A percentile compares a stretch with the other conserved stretches of the same genome.
Conservation (phyloP, 2,888 invertebrate species). For the Rhagonycha lutea region DNA sequence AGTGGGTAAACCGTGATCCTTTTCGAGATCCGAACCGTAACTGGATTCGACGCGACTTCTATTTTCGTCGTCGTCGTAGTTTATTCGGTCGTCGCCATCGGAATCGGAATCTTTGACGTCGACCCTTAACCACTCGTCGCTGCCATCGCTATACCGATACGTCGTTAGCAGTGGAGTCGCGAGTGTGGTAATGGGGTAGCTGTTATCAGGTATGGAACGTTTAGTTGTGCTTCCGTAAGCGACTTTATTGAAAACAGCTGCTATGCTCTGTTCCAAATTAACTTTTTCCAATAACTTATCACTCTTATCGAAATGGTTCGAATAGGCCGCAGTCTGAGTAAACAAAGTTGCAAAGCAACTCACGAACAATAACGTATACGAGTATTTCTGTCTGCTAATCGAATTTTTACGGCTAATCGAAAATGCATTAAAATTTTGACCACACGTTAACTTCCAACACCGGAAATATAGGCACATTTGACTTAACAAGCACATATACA, state of each 20-base stretch:
- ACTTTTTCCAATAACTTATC: conserved; percentile 60
- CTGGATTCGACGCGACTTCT: conserved; percentile 44
- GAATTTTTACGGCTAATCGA: not conserved
- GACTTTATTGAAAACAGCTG: conserved; percentile 71
- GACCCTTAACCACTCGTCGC: conserved; percentile 53
- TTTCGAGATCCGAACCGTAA: conserved; percentile 73
- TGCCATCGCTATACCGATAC: conserved; percentile 55
- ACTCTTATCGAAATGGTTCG: conserved; percentile 51
- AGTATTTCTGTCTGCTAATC: not conserved
- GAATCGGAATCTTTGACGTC: conserved; percentile 44
- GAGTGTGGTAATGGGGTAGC: conserved; percentile 65
- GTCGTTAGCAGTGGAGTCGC: conserved; percentile 67
- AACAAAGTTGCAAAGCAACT: conserved; percentile 6
- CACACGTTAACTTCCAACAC: conserved; percentile 18
- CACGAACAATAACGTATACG: conserved; percentile 10
- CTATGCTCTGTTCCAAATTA: conserved; percentile 67
- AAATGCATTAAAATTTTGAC: conserved; percentile 3
- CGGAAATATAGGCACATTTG: conserved; percentile 50
- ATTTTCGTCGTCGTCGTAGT: conserved; percentile 38
- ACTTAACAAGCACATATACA: conserved; percentile 46
- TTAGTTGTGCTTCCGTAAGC: conserved; percentile 73
- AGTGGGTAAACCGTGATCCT: conserved; percentile 75
- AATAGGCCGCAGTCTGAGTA: conserved; percentile 35
- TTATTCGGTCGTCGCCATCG: conserved; percentile 12
- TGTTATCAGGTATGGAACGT: conserved; percentile 67